Base-by-base conservation (phyloP, 2,113 vertebrate species). In the Brevimyrus niger region DNA sequence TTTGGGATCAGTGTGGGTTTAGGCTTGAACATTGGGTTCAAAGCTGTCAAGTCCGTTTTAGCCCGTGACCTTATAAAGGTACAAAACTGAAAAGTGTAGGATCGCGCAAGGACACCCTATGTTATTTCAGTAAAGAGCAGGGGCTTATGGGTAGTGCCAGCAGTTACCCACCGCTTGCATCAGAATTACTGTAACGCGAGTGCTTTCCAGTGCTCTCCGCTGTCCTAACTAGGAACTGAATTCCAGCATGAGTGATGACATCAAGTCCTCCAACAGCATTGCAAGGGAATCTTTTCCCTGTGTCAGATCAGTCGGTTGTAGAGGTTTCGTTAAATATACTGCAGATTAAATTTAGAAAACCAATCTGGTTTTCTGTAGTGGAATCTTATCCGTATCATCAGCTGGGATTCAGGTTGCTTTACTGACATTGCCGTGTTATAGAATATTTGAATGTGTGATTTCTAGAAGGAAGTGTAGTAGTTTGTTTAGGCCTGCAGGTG, bases 81-180 rank as follows among this genome's bases (percentile, higher is more conserved):
- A 38, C 73, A 38, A 35, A 80, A 80, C 35, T 38, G 10, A 31
- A 80, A 80, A 80, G 35, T 80, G 4, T 7, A 8, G 73, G 73
- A 80, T 80, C 73, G 42, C 73, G 42, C 73, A 80, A 80, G 73
- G 73, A 80, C 73, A 80, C 35, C 23, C 73, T 42, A 13, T 38
- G 27, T 76, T 85, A 47, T 85, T 85, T 85, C 38, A n/a, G 23
- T 85, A 19, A 87, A 35, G 55, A 55, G 27, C 47, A 9, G 85
- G 85, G 50, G 13, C 31, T 87, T 35, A 55, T 87, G 85, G 85
- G 85, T 87, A 87, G 31, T 27, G 50, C 7, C 53, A 15, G 87
- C 38, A 55, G 51, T 87, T 92, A 53, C 88, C 61, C 83, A 87
- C 80, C 76, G 7, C 19, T 93, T 91, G 90, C 92, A 91, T 94